Evolutionary conservation across 2,888 invertebrate genomes (phyloP), one percentile per base, ranked within the genome.

Genomic region (Agrypnus murinus): DNA sequence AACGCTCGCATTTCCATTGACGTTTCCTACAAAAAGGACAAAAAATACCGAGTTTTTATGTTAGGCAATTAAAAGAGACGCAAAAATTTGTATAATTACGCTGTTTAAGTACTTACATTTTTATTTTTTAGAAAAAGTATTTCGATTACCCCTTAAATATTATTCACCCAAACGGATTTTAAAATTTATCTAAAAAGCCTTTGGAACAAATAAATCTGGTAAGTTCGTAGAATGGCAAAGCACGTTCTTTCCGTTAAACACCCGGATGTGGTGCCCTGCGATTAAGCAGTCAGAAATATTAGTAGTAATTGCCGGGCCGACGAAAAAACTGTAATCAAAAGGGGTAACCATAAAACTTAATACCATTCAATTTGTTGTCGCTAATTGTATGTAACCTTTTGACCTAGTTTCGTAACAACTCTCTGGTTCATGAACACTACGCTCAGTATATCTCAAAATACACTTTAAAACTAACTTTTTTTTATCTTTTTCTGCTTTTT

Each of bases 301-400:
- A 50, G 31, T 50, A 50, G 50, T 31, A 50, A 50, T 50, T 31
- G 50, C 31, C 50, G 10, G 17, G 31, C 50, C 50, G 50, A 31
- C 32, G 50, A 50, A 50, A 46, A 50, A 50, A 50, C 50, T 50
- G 50, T 50, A 50, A 50, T 50, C 50, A 32, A 25, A 50, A 50
- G 50, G 31, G 31, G 17, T 50, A 50, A 50, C 50, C 31, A 50
- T 50, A 50, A 50, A 50, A 50, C 50, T 50, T 50, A 50, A 50
- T 50, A 50, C 50, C 31, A 31, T 50, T 50, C 50, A 50, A 50
- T 50, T 50, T 50, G 50, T 50, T 50, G 25, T 50, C 31, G 31
- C 50, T 50, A 50, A 50, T 50, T 50, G 31, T 50, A 50, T 19
- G 19, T 50, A 50, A 50, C 50, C 50, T 50, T 50, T 50, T 50